These are phyloP conservation scores for Mormyrops attenuatus DNA, from an alignment of 2,797 vertebrate species.

Conservation along the genomic window DNA sequence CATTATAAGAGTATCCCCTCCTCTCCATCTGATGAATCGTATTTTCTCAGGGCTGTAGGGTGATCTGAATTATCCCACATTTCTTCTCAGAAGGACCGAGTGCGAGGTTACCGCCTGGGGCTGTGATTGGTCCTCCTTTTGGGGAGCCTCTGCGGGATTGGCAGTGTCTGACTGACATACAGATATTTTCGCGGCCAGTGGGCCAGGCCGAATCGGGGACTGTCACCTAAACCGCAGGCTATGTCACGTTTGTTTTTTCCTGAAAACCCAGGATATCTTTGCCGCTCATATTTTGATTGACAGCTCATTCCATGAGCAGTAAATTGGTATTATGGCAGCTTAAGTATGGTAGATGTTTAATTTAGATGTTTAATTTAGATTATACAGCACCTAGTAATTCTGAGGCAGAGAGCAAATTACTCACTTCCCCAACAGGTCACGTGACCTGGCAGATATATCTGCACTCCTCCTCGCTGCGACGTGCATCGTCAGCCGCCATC, in stretches of 20 bases:
- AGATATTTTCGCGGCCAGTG: background rate
- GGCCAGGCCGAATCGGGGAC: background rate
- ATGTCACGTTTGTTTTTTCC: background rate
- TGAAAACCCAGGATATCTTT: background rate
- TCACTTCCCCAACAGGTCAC: background rate
- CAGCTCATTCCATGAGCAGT: background rate
- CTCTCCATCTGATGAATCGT: background rate
- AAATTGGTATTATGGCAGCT: conserved; percentile 10
- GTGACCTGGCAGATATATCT: background rate
- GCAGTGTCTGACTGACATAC: background rate
- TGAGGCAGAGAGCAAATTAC: conserved; percentile 4
- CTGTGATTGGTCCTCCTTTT: background rate
- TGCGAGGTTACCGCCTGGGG: background rate
- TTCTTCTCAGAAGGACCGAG: background rate
- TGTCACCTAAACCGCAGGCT: background rate
- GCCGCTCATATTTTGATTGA: background rate
- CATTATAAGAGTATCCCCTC: background rate
- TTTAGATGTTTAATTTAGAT: conserved; percentile 12
- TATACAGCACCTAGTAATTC: background rate
- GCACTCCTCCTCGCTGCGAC: background rate
- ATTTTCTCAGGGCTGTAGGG: background rate
- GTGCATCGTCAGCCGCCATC: background rate
- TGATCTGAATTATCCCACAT: background rate
- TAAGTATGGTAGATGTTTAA: conserved; percentile 13
- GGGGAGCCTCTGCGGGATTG: background rate